A percentile compares a stretch with the other conserved stretches of the same genome.
These are phyloP conservation scores for Xiphophorus birchmanni DNA, from an alignment of 2,797 vertebrate genomes.

Conservation along the genomic window DNA sequence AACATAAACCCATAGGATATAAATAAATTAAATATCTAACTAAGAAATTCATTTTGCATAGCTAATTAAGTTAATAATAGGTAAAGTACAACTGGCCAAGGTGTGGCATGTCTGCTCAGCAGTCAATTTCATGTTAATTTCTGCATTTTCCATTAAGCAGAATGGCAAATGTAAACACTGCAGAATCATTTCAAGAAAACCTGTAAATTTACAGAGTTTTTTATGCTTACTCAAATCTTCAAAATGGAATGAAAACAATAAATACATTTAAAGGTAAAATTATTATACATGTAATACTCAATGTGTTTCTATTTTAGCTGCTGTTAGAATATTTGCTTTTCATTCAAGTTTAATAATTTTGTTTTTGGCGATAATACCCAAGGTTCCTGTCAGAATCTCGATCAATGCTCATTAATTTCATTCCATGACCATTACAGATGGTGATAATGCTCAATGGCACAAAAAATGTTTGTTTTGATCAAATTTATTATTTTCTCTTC, in stretches of 20 bases:
- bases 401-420: not conserved
- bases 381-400: not conserved
- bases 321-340: not conserved
- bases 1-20: not conserved
- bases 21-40: not conserved
- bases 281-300: not conserved
- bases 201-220: not conserved
- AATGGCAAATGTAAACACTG: not conserved
- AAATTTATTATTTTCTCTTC: constrained; percentile 8
- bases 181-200: not conserved
- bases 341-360: not conserved
- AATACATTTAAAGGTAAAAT: not conserved
- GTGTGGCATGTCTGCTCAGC: not conserved
- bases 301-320: not conserved
- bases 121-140: not conserved
- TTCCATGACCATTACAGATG: constrained; percentile 12
- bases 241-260: not conserved
- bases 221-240: not conserved
- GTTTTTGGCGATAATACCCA: not conserved
- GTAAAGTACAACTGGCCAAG: not conserved
- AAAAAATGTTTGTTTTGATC: constrained; percentile 12
- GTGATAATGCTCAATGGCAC: constrained; percentile 11
- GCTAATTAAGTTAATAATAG: not conserved
- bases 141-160: not conserved
- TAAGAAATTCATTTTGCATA: not conserved